Base-by-base conservation (phyloP, 2,113 vertebrate genomes). In the Cyanoderma ruficeps region DNA sequence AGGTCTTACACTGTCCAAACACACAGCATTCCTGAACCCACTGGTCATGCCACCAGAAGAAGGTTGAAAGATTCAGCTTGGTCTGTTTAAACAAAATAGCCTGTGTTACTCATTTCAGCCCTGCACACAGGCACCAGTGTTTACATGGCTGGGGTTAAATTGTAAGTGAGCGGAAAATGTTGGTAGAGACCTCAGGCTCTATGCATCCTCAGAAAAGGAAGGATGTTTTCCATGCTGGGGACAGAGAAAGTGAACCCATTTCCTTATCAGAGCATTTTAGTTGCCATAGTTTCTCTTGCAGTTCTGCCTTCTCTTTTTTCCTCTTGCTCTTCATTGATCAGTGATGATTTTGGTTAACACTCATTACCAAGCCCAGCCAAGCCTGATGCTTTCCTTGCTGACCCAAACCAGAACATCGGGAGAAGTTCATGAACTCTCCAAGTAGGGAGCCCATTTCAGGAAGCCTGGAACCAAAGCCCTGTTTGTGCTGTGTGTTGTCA, bases 1-100 rank as follows among this genome's bases (percentile, higher is more conserved):
- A 97, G 92, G 97, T 97, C 96, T 97, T 86, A 53, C 9, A 94
- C 95, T 97, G 94, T 97, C 96, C 95, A 98, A 98, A 97, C 93
- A 96, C 94, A 91, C 20, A 9, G 47, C 90, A 89, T 97, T 96
- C 95, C 93, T 95, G 69, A 97, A 65, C 76, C 81, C 82, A 31
- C 74, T 94, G 94, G 65, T 97, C 95, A 93, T 91, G 94, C 89
- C 96, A 94, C 90, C 79, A 4, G 95, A 79, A 95, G 96, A 96
- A 91, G 57, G 56, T 78, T 96, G 93, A 93, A 96, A 88, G 85
- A 90, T 88, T 89, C 95, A 69, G 87, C 78, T 5, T 18, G 59
- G 69, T 65, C 41, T 96, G 94, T 96, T 92, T 87, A 89, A 87
- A 71, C 70, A 95, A 90, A 93, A 82, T 80, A 80, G 68, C 83